phyloP scores from a whole-genome alignment of 2,797 vertebrate species.

The Sebastiscus tertius region DNA sequence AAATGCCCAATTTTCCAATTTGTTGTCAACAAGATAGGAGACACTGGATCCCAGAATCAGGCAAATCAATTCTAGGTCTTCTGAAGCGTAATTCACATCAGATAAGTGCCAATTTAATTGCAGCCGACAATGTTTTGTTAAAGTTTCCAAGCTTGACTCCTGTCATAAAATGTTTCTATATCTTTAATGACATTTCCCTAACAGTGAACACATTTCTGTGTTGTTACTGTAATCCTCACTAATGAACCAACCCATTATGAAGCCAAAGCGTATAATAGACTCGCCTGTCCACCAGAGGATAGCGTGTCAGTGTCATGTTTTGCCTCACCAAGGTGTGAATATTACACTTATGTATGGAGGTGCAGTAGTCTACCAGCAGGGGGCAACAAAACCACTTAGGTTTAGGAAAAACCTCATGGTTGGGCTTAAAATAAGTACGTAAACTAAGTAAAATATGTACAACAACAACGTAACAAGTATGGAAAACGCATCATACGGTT shows the following conservation, averaged over 20 bases:
- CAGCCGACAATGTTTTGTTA: background rate
- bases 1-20: background rate
- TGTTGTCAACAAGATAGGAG: background rate
- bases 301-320: no score
- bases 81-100: background rate
- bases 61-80: background rate
- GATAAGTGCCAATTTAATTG: background rate
- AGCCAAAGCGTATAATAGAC: no score
- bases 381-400: no score
- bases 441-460: no score
- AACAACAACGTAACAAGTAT: no score
- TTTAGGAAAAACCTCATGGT: no score
- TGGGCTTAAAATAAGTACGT: no score
- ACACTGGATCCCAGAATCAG: background rate
- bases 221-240: background rate
- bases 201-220: background rate
- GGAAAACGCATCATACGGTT: no score
- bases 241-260: background rate
- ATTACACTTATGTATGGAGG: no score
- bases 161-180: background rate
- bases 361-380: no score
- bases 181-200: background rate
- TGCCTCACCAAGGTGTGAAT: no score
- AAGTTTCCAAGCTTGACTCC: background rate
- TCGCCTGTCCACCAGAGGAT: no score